Evolutionary conservation across 2,797 vertebrate genomes (phyloP).

Genomic region (Siniperca obscura): DNA sequence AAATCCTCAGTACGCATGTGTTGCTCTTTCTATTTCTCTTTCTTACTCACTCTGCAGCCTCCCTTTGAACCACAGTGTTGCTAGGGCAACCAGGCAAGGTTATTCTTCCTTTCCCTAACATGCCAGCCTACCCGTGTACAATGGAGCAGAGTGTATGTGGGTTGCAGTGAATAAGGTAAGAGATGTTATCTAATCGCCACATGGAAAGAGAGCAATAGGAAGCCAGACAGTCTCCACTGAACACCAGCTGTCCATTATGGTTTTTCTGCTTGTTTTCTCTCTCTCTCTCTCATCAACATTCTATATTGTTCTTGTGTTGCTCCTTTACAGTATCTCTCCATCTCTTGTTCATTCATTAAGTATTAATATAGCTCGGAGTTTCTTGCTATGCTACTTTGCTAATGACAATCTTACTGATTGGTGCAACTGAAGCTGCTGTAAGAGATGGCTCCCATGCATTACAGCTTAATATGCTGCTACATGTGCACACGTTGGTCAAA

Average conservation of each 20-base stretch:
- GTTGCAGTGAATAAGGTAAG: constrained; percentile 78
- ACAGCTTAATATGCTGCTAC: neutral
- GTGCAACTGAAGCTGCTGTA: constrained; percentile 19
- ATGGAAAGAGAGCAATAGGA: constrained; percentile 71
- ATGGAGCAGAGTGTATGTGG: constrained; percentile 72
- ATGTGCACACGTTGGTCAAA: neutral
- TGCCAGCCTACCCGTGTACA: constrained; percentile 70
- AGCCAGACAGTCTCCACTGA: constrained; percentile 61
- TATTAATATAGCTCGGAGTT: constrained; percentile 2
- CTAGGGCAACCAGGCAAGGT: constrained; percentile 66
- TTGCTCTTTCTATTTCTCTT: constrained; percentile 30
- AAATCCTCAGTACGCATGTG: neutral
- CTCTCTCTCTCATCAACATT: constrained; percentile 45
- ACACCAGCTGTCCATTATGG: constrained; percentile 74
- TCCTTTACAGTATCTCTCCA: constrained; percentile 52
- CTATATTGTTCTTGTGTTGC: constrained; percentile 31
- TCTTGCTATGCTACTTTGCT: constrained; percentile 59
- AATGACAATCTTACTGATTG: constrained; percentile 63
- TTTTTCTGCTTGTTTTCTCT: constrained; percentile 39
- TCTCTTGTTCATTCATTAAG: constrained; percentile 64
- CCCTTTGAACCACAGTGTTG: constrained; percentile 55
- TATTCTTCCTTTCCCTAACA: constrained; percentile 62
- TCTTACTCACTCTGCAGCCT: constrained; percentile 43
- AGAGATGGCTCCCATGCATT: constrained; percentile 15
- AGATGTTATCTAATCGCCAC: constrained; percentile 80